A percentile compares a stretch with the other conserved stretches of the same genome.
These are phyloP conservation scores for Hemibagrus wyckioides DNA, from an alignment of 2,113 vertebrate species.

Conservation along the genomic window DNA sequence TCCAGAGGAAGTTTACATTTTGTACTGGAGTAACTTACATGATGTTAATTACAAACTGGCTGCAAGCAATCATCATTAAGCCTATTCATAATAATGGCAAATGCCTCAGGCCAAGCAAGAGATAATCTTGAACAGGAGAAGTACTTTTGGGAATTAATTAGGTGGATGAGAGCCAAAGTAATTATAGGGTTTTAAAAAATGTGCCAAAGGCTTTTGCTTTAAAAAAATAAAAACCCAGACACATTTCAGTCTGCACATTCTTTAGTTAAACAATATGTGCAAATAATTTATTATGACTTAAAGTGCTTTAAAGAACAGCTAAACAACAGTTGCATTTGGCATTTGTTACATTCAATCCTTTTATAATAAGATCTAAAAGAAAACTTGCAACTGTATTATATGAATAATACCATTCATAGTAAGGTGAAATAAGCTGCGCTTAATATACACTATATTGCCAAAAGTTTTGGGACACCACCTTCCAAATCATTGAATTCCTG, in stretches of 20 bases:
- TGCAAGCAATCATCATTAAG: conserved; percentile 1
- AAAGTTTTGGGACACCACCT: no score
- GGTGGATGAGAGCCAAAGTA: conserved; percentile 30
- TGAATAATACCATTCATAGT: not conserved
- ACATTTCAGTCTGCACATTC: conserved; percentile 9
- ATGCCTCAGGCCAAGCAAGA: conserved; percentile 9
- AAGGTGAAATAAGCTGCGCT: no score
- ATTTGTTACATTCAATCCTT: not conserved
- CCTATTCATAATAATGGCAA: not conserved
- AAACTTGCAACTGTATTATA: not conserved
- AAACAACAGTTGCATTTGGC: not conserved
- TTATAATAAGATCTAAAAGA: not conserved
- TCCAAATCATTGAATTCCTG: no score
- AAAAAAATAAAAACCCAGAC: not conserved
- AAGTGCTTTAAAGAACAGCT: not conserved
- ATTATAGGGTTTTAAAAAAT: conserved; percentile 28
- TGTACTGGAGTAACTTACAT: not conserved
- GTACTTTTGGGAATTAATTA: conserved; percentile 39
- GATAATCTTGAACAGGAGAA: conserved; percentile 22
- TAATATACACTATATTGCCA: not conserved
- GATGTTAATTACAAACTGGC: conserved; percentile 22
- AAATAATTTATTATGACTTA: not conserved
- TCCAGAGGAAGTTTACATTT: not conserved
- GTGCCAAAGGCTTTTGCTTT: conserved; percentile 11
- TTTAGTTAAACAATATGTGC: not conserved